These are phyloP conservation scores for Mesocricetus auratus DNA, from an alignment of 2,113 vertebrate genomes.

Conservation along the genomic window DNA sequence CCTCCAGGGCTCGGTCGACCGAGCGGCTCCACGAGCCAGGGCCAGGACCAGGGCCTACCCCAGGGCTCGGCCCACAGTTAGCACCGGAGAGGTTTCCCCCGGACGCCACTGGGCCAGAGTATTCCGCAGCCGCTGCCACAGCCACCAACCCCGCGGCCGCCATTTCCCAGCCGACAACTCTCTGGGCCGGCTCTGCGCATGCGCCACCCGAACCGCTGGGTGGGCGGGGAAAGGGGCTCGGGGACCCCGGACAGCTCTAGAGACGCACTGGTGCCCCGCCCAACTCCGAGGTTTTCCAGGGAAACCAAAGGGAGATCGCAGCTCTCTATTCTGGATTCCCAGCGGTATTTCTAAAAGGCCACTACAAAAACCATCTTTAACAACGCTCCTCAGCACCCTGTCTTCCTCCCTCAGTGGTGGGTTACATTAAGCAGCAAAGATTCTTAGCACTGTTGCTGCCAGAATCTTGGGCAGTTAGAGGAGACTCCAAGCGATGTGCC, in stretches of 20 bases:
- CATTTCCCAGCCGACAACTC: conserved; percentile 90
- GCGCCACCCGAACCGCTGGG: conserved; percentile 79
- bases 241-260: background rate
- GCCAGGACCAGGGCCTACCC: conserved; percentile 83
- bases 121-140: conserved; percentile 66
- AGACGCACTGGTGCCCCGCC: background rate
- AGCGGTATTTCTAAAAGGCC: background rate
- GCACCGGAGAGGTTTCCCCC: conserved; percentile 72
- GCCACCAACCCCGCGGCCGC: conserved; percentile 91
- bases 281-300: background rate
- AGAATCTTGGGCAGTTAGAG: background rate
- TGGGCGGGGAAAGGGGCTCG: conserved; percentile 9
- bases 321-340: background rate
- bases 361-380: background rate
- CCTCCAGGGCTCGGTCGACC: conserved; percentile 95
- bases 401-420: background rate
- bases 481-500: background rate
- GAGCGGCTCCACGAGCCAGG: conserved; percentile 96
- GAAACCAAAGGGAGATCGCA: accelerated
- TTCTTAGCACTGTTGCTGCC: background rate
- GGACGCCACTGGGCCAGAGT: conserved; percentile 84
- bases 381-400: background rate
- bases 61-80: conserved; percentile 71
- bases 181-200: conserved; percentile 61
- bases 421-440: background rate